phyloP scores from a whole-genome alignment of 2,888 invertebrate genomes.

The Ischnus inquisitorius region DNA sequence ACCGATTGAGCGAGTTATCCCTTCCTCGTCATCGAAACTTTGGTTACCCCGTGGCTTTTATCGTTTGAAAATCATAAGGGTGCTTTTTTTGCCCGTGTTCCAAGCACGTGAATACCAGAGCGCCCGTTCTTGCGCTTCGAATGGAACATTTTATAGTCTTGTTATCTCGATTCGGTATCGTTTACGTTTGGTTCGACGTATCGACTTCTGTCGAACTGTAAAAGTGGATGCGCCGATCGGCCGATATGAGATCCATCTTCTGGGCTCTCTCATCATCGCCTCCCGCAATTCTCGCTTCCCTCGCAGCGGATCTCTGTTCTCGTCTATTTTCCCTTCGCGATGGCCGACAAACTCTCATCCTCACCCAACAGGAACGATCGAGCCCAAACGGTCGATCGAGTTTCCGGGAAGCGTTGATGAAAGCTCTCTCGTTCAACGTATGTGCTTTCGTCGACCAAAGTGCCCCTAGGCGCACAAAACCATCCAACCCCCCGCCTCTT shows the following conservation, averaged over 20 bases:
- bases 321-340: conserved; percentile 14
- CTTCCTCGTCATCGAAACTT: conserved; percentile 13
- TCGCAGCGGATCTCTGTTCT: background rate
- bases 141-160: background rate
- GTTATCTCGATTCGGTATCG: background rate
- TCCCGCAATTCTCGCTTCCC: too few relatives aligned
- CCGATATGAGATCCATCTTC: background rate
- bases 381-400: conserved; percentile 62
- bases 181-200: background rate
- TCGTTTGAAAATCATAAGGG: background rate
- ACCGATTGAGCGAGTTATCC: conserved; percentile 35
- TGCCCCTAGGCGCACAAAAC: conserved; percentile 49
- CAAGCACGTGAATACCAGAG: too few relatives aligned
- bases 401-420: conserved; percentile 65
- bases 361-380: conserved; percentile 27
- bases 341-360: conserved; percentile 10
- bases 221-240: conserved; percentile 31
- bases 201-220: background rate
- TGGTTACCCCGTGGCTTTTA: conserved; percentile 5
- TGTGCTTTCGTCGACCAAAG: conserved; percentile 43
- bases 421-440: conserved; percentile 42
- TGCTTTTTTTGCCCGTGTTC: too few relatives aligned
- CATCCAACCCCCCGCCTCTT: conserved; percentile 10
- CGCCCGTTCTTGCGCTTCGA: background rate
- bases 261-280: background rate